These are phyloP conservation scores for Leptosomus discolor DNA, from an alignment of 2,113 vertebrate genomes.

Conservation along the genomic window DNA sequence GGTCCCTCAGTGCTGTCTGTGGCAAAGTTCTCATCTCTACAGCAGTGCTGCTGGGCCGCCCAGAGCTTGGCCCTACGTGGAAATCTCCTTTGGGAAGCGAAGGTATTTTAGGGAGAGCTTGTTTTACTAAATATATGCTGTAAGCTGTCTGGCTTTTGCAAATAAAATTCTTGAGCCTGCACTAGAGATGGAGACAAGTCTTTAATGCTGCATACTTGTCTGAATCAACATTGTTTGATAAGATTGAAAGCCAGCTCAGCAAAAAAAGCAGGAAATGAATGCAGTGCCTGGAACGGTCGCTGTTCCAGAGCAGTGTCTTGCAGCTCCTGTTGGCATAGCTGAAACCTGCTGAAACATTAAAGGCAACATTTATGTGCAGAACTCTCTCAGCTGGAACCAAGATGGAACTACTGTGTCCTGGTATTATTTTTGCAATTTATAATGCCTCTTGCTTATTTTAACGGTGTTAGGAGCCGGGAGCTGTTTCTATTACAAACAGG, in stretches of 20 bases:
- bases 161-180: neutral
- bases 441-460: neutral
- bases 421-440: neutral
- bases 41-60: neutral
- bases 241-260: neutral
- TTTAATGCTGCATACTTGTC: neutral
- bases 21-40: neutral
- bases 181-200: neutral
- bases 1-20: neutral
- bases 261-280: neutral
- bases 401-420: neutral
- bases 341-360: neutral
- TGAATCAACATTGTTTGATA: neutral
- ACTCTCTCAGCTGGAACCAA: neutral
- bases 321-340: neutral
- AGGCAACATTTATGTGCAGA: neutral
- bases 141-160: neutral
- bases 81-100: neutral
- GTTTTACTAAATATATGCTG: neutral
- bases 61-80: neutral
- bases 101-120: neutral
- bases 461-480: fast-evolving
- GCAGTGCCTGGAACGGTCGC: neutral
- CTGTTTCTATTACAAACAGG: neutral
- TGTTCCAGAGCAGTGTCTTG: neutral